A percentile compares a stretch with the other conserved stretches of the same genome.
phyloP scores from a whole-genome alignment of 1,140 invertebrate genomes.

The Armadillidium nasatum region DNA sequence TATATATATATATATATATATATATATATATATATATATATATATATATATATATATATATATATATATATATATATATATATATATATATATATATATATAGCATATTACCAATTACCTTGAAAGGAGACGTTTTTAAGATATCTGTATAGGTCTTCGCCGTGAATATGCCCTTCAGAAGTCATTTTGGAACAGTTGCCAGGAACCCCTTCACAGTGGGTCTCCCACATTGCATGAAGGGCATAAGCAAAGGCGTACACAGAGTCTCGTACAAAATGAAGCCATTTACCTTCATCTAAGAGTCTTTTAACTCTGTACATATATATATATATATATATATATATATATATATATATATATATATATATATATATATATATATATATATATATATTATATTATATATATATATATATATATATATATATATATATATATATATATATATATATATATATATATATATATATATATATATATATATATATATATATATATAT shows the following conservation, averaged over 20 bases:
- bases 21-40: constrained; percentile 12
- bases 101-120: constrained; percentile 48
- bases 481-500: constrained; percentile 45
- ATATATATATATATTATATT: background rate
- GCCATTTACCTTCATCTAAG: constrained; percentile 51
- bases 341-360: constrained; percentile 36
- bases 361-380: constrained; percentile 7
- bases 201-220: constrained; percentile 48
- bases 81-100: constrained; percentile 10
- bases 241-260: constrained; percentile 57
- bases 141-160: constrained; percentile 49
- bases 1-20: constrained; percentile 15
- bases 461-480: constrained; percentile 14
- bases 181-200: constrained; percentile 52
- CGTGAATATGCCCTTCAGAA: constrained; percentile 52
- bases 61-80: constrained; percentile 1
- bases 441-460: no score
- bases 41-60: constrained; percentile 15
- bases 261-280: constrained; percentile 58
- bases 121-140: constrained; percentile 56
- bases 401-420: background rate
- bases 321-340: constrained; percentile 43
- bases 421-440: no score
- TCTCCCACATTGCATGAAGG: constrained; percentile 52
- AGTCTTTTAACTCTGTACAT: background rate